Evolutionary conservation across 2,888 invertebrate species (phyloP).

Genomic region (Trichopoda pennipes): DNA sequence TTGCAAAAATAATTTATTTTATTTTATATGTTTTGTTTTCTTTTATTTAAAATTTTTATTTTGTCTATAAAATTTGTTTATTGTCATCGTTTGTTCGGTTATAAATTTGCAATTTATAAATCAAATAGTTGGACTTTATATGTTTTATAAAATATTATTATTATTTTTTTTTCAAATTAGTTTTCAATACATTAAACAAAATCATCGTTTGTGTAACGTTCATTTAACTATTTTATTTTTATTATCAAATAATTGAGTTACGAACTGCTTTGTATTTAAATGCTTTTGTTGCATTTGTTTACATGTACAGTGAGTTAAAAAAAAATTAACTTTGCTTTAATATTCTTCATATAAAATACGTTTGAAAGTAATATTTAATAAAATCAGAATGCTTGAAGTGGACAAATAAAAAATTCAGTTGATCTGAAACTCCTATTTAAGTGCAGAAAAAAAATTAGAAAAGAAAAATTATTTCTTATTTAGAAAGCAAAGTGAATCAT

Average conservation of each 20-base stretch:
- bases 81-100: conserved; percentile 49
- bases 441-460: too few species aligned
- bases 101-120: conserved; percentile 60
- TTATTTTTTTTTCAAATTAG: conserved; percentile 38
- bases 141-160: conserved; percentile 57
- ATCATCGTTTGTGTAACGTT: conserved; percentile 52
- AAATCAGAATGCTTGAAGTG: too few species aligned
- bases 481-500: too few species aligned
- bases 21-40: conserved; percentile 8
- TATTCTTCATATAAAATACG: too few species aligned
- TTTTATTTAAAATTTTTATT: conserved; percentile 4
- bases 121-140: conserved; percentile 45
- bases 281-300: conserved; percentile 22
- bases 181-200: conserved; percentile 65
- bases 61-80: conserved; percentile 44
- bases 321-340: too few species aligned
- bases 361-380: too few species aligned
- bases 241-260: conserved; percentile 62
- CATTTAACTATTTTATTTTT: conserved; percentile 45
- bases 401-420: too few species aligned
- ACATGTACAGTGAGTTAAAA: too few species aligned
- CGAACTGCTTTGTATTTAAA: conserved; percentile 24
- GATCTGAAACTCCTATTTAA: too few species aligned
- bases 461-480: too few species aligned
- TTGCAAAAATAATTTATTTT: not conserved